Evolutionary conservation across 2,113 vertebrate genomes (phyloP), one percentile per base, ranked within the genome.

Genomic region (Seriola aureovittata): DNA sequence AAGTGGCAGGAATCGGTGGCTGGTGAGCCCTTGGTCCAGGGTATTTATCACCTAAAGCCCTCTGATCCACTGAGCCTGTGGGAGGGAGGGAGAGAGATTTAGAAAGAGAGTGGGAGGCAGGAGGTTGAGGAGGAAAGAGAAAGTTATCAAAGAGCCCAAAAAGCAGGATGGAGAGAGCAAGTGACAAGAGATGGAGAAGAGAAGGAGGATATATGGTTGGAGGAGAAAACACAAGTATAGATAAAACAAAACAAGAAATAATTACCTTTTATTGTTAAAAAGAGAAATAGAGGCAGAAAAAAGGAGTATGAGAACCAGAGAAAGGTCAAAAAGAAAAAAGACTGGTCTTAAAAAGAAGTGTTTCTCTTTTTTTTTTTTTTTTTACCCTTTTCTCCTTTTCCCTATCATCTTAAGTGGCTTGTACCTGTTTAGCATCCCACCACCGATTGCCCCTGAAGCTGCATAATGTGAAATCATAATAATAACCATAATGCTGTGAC

Each of bases 11-110:
- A 87, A 87, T 92, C 84, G 71, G 86, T 83, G 74, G 87, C 90
- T 75, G 85, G 85, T 65, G 91, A 91, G 90, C 85, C 79, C 85
- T 80, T 82, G 86, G 90, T 91, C 89, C 88, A n/a, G 80, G 85
- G 89, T 90, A 91, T 93, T 91, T 90, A 92, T 90, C 89, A 91
- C 78, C 91, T 82, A 75, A 91, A 90, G 84, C 79, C 85, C 85
- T 88, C 46, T 87, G 85, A 90, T 88, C 89, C 93, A 88, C 78
- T 76, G 87, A 40, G 80, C 82, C 65, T 57, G 72, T 75, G 71
- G 72, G 82, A 87, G 64, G 50, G 67, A 71, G 60, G 5, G 57
- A 34, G 25, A n/a, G 80, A 36, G 13, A 57, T 34, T 52, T 54
- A 80, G 73, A 55, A 23, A 54, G 70, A 77, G 77, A 82, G 67